Percentiles rank a stretch among this genome's conserved stretches.
Evolutionary conservation across 2,797 vertebrate genomes (phyloP).

Genomic region (Sebastes variabilis): DNA sequence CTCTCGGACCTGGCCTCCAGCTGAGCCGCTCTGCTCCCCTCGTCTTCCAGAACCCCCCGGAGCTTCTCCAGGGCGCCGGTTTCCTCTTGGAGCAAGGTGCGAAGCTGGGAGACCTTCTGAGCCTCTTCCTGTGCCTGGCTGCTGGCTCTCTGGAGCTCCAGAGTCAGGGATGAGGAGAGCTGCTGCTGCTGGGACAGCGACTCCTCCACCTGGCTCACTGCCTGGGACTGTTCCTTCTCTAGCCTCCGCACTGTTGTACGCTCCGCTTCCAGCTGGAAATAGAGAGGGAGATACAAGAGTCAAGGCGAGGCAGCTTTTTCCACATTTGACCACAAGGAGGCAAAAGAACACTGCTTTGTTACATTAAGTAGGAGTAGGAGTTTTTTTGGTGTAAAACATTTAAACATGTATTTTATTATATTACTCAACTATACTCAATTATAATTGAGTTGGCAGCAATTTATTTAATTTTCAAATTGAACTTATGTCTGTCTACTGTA

Average conservation of each 20-base stretch:
- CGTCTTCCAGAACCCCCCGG: constrained; percentile 84
- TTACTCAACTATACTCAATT: no score
- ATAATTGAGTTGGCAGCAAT: no score
- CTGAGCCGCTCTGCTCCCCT: constrained; percentile 83
- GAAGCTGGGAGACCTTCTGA: constrained; percentile 87
- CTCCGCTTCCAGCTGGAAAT: constrained; percentile 78
- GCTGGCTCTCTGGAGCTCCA: constrained; percentile 92
- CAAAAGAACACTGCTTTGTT: constrained; percentile 31
- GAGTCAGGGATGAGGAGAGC: constrained; percentile 88
- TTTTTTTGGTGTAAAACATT: no score
- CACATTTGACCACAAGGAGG: constrained; percentile 72
- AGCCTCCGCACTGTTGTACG: constrained; percentile 86
- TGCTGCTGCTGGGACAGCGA: constrained; percentile 92
- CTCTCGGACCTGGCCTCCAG: constrained; percentile 89
- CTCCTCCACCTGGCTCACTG: constrained; percentile 89
- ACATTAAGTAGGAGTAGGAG: no score
- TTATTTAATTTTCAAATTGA: background rate
- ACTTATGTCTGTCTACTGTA: background rate
- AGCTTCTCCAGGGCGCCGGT: constrained; percentile 83
- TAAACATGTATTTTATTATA: no score
- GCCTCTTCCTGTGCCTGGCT: constrained; percentile 91
- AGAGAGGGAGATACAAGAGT: constrained; percentile 4
- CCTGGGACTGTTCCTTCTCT: constrained; percentile 89
- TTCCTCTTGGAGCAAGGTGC: constrained; percentile 86
- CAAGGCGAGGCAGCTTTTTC: constrained; percentile 9